Percentiles rank a stretch among this genome's conserved stretches.
Conservation (phyloP, 2,888 invertebrate species). For the Brenthis hecate region DNA sequence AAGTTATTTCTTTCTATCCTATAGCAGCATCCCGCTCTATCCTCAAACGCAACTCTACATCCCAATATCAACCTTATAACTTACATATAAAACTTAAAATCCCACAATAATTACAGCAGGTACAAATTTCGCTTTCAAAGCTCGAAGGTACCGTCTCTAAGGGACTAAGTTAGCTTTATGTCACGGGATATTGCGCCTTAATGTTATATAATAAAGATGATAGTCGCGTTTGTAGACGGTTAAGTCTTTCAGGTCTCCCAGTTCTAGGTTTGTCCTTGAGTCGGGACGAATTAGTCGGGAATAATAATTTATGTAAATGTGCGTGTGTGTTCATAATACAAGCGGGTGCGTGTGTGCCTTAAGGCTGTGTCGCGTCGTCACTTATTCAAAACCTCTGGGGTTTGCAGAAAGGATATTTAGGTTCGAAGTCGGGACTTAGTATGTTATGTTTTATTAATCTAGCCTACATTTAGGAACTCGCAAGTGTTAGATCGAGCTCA, state of each 20-base stretch:
- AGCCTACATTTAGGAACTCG: constrained; percentile 3
- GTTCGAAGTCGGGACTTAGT: constrained; percentile 23
- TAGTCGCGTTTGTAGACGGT: constrained; percentile 37
- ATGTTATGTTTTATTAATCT: constrained; percentile 22
- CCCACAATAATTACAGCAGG: constrained; percentile 50
- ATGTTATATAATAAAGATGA: constrained; percentile 26
- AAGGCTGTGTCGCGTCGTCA: constrained; percentile 29
- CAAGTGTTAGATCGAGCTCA: neutral
- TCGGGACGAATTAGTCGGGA: constrained; percentile 79
- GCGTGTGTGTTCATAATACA: constrained; percentile 44
- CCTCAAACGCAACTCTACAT: constrained; percentile 24
- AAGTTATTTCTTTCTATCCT: constrained; percentile 57
- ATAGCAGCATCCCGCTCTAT: constrained; percentile 45
- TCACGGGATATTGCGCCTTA: constrained; percentile 42
- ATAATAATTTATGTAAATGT: constrained; percentile 81
- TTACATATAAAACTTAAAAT: constrained; percentile 37
- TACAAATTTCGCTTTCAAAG: constrained; percentile 81
- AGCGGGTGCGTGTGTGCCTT: constrained; percentile 38
- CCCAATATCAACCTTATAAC: constrained; percentile 50
- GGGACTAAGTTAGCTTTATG: constrained; percentile 47
- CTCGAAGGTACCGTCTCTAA: constrained; percentile 46
- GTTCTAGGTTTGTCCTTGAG: constrained; percentile 70
- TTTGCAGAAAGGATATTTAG: constrained; percentile 15
- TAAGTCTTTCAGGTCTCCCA: constrained; percentile 67
- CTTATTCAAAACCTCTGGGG: constrained; percentile 36